These are phyloP conservation scores for Cerceris rybyensis DNA, from an alignment of 2,888 invertebrate species.

Conservation along the genomic window DNA sequence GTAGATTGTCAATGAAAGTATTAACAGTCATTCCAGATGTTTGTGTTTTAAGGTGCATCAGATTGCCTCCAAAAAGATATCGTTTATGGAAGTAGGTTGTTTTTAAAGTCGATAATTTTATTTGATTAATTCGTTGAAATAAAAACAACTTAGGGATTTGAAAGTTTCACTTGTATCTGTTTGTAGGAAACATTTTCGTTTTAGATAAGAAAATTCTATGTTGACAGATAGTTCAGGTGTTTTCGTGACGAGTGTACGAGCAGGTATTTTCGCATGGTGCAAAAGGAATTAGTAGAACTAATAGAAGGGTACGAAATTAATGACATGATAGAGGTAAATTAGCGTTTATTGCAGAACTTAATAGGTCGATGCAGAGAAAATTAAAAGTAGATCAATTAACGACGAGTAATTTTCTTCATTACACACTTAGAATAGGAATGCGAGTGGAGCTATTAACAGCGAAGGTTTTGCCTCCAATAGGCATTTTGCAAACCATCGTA, in stretches of 20 bases:
- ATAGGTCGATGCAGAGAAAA: slow-evolving; percentile 21
- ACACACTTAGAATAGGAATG: slow-evolving; percentile 43
- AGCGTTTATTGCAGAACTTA: neutral
- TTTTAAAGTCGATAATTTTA: too few species aligned
- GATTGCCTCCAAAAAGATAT: neutral
- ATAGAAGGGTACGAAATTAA: slow-evolving; percentile 11
- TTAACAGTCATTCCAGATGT: neutral
- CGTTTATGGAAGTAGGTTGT: too few species aligned
- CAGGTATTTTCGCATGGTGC: too few species aligned
- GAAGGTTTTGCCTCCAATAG: slow-evolving; percentile 11
- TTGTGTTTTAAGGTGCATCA: neutral
- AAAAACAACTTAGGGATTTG: too few species aligned
- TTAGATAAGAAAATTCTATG: too few species aligned
- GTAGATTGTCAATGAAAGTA: neutral
- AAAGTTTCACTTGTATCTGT: too few species aligned
- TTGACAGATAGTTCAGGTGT: too few species aligned
- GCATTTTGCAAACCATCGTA: slow-evolving; percentile 25
- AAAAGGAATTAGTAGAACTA: slow-evolving; percentile 8
- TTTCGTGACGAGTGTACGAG: too few species aligned
- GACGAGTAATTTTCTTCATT: slow-evolving; percentile 50
- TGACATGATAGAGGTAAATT: slow-evolving; percentile 12
- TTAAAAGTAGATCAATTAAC: slow-evolving; percentile 52
- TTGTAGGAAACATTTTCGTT: too few species aligned
- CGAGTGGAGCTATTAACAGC: slow-evolving; percentile 44
- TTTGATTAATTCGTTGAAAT: too few species aligned